Evolutionary conservation across 2,797 vertebrate genomes (phyloP).

Genomic region (Crypturellus tataupa): DNA sequence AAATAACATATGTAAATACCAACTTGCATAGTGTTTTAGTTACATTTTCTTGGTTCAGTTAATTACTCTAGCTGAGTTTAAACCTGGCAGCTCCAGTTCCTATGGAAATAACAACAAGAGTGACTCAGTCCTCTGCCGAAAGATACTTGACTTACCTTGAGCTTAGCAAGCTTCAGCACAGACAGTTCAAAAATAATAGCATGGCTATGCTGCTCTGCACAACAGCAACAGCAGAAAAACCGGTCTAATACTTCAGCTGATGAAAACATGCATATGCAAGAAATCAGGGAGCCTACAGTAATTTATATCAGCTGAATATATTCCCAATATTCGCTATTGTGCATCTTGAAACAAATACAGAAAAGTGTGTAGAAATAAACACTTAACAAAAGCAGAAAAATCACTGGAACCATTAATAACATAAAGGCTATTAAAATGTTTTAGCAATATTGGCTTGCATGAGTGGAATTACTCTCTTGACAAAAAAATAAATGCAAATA

Average conservation of each 20-base stretch:
- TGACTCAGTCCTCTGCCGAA: neutral
- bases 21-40: neutral
- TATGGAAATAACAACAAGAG: neutral
- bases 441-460: neutral
- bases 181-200: neutral
- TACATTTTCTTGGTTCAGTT: neutral
- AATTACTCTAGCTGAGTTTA: slow-evolving; percentile 2
- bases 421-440: neutral
- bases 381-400: neutral
- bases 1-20: neutral
- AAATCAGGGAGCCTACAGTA: neutral
- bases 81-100: slow-evolving; percentile 4
- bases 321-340: neutral
- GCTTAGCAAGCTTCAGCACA: neutral
- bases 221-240: neutral
- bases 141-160: slow-evolving; percentile 2
- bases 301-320: neutral
- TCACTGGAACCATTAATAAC: neutral
- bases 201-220: neutral
- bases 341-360: neutral
- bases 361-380: neutral
- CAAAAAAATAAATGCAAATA: neutral
- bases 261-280: neutral
- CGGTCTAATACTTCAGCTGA: neutral
- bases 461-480: neutral